phyloP scores from a whole-genome alignment of 2,113 vertebrate genomes.

The Solea senegalensis region DNA sequence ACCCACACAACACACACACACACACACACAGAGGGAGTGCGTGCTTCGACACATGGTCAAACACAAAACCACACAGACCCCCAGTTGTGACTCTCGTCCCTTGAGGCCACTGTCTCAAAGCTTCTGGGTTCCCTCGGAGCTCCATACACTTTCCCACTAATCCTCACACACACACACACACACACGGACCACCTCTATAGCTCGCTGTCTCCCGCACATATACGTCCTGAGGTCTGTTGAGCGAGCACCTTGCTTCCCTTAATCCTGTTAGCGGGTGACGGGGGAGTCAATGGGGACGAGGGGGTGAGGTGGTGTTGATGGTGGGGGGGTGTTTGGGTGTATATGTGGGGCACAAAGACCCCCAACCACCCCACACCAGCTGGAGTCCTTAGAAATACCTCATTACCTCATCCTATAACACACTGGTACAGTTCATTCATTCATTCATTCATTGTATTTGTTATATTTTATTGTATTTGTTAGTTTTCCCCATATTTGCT shows the following conservation, averaged over 20 bases:
- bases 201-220: conserved; percentile 27
- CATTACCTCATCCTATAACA: conserved; percentile 39
- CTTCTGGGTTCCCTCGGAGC: conserved; percentile 51
- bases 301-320: not conserved
- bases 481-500: too few species aligned
- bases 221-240: conserved; percentile 65
- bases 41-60: conserved; percentile 51
- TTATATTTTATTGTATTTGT: too few species aligned
- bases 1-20: not conserved
- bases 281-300: conserved; percentile 28
- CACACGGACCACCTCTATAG: conserved; percentile 42
- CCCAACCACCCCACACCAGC: conserved; percentile 70
- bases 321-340: not conserved
- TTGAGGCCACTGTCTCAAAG: conserved; percentile 43
- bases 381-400: conserved; percentile 71
- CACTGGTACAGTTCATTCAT: conserved; percentile 49
- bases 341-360: conserved; percentile 71
- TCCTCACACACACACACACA: conserved; percentile 2
- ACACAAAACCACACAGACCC: conserved; percentile 36
- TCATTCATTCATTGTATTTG: not conserved
- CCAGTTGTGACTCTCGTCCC: conserved; percentile 52
- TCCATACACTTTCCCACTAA: conserved; percentile 38
- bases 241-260: conserved; percentile 67
- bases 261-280: conserved; percentile 82
- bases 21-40: not conserved